Conservation (phyloP, 2,888 invertebrate species). For the Cremastinae sp. region DNA sequence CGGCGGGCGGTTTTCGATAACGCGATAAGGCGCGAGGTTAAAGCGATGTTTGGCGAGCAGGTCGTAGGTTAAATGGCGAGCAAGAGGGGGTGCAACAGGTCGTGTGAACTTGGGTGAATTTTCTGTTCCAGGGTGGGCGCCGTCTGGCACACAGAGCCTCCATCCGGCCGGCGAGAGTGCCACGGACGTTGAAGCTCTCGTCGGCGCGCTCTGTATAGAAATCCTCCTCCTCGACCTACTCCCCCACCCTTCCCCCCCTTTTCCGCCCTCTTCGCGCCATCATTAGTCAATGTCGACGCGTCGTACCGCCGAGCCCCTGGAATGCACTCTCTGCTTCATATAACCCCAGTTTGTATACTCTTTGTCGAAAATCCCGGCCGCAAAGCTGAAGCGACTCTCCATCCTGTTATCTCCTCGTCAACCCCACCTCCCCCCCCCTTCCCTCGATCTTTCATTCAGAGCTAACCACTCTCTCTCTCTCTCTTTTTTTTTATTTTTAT, state of each 20-base stretch:
- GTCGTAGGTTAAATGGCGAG: conserved; percentile 80
- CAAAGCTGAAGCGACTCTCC: conserved; percentile 60
- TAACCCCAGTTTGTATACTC: conserved; percentile 73
- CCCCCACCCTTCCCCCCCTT: conserved; percentile 73
- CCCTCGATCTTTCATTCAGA: neutral
- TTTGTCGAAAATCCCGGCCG: conserved; percentile 69
- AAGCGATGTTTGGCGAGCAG: conserved; percentile 80
- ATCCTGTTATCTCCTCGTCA: conserved; percentile 48
- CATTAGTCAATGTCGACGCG: conserved; percentile 81
- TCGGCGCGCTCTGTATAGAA: conserved; percentile 38
- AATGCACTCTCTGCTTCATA: conserved; percentile 76
- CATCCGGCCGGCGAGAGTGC: conserved; percentile 55
- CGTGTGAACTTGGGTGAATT: conserved; percentile 81
- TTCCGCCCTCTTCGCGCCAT: conserved; percentile 76
- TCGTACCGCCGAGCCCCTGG: conserved; percentile 75
- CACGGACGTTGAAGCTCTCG: conserved; percentile 50
- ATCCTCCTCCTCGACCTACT: conserved; percentile 64
- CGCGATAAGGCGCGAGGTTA: conserved; percentile 80
- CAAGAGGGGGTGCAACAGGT: conserved; percentile 80
- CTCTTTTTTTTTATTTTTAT: too few species aligned
- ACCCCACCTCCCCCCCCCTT: conserved; percentile 25
- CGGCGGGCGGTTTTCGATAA: conserved; percentile 76
- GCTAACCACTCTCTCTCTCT: too few species aligned
- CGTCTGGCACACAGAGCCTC: conserved; percentile 74
- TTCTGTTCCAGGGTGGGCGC: conserved; percentile 79